Base-by-base conservation (phyloP, 2,113 vertebrate species). In the Pomatorhinus ruficollis region DNA sequence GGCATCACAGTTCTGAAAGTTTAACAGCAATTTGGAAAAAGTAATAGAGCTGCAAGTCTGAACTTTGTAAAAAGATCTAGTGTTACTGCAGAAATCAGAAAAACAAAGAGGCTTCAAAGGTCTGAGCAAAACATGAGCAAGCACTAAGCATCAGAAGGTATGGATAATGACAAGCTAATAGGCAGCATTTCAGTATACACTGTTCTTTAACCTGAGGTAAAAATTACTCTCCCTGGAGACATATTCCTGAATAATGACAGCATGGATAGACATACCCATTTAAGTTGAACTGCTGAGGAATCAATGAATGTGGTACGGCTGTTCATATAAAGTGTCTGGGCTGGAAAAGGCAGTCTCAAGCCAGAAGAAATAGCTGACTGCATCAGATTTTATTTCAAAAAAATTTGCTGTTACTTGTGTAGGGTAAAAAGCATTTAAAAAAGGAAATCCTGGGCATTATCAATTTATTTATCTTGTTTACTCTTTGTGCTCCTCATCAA, bases 71-170 rank as follows among this genome's bases (percentile, higher is more conserved):
- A 21, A 97, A 92, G 89, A 90, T 92, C 11, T 30, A 93, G 47
- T 37, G n/a, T 89, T 81, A 94, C 85, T 19, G 39, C 35, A 89
- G 89, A 94, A 96, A 97, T 83, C 60, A 75, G 72, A 74, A 92
- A 74, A 97, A 79, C 50, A 93, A 86, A 76, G 93, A 72, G 75
- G 69, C 47, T 92, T 95, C 52, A 5, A 21, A 11, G 9, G 17
- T 84, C 65, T 96, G 85, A 93, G 92, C 88, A 93, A 96, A 95
- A 57, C 56, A 52, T 86, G 83, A 95, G 47, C 44, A 66, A 91
- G 78, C 57, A 71, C n/a, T 84, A 93, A 89, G 60, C 81, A 86
- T 90, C 64, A 91, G 80, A 81, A 61, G 66, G 89, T 84, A 57
- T 30, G 78, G 81, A 92, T 80, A 89, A 91, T 92, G 83, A 93